A percentile compares a stretch with the other conserved stretches of the same genome.
These are phyloP conservation scores for Chrysaora quinquecirrha DNA, from an alignment of 30 jellyfish, hydroid and myxozoan species.

Conservation along the genomic window DNA sequence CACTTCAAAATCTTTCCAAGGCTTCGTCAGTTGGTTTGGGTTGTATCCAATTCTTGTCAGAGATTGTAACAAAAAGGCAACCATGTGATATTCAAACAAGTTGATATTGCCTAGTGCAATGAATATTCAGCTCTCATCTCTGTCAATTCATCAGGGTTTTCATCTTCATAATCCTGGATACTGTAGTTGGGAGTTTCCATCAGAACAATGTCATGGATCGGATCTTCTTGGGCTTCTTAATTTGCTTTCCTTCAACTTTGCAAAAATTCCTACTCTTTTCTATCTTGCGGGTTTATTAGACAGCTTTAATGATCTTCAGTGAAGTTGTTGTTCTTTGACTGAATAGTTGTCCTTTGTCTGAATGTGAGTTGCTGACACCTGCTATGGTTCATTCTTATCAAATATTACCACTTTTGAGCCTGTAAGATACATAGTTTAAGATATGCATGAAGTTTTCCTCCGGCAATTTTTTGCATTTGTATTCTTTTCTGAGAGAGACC, in stretches of 20 bases:
- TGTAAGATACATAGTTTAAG: not conserved
- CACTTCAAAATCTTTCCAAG: conserved; percentile 1
- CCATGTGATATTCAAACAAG: not conserved
- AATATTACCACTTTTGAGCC: not conserved
- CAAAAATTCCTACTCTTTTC: not conserved
- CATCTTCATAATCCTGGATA: not conserved
- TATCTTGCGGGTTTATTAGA: not conserved
- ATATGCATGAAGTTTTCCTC: not conserved
- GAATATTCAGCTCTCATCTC: not conserved
- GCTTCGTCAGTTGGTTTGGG: conserved; percentile 4
- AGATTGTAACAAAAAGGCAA: not conserved
- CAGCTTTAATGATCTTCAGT: not conserved
- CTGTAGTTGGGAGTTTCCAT: not conserved
- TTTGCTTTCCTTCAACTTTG: not conserved
- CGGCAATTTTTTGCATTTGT: not conserved
- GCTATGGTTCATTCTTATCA: not conserved
- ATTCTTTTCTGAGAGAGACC: not conserved
- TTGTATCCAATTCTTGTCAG: conserved; percentile 2
- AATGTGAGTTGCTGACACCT: not conserved
- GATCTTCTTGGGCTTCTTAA: not conserved
- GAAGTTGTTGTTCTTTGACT: conserved; percentile 9
- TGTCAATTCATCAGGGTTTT: not conserved
- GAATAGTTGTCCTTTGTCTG: conserved; percentile 17
- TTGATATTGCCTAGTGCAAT: not conserved
- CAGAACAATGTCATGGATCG: not conserved